These are phyloP conservation scores for Hippoglossus stenolepis DNA, from an alignment of 2,113 vertebrate species.

Conservation along the genomic window DNA sequence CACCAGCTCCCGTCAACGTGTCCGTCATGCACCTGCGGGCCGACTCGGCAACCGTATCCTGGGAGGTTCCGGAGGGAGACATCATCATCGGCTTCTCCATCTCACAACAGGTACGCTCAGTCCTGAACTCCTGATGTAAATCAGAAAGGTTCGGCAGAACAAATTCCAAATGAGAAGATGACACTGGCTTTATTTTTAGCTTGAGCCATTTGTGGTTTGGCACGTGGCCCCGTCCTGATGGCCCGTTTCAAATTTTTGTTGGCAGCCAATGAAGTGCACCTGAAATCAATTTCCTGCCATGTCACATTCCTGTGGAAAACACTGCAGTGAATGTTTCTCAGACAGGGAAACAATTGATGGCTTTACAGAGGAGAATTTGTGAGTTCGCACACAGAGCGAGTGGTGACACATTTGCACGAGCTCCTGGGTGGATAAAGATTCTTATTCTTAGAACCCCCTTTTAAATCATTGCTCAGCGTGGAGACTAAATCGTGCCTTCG, in stretches of 20 bases:
- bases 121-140: neutral
- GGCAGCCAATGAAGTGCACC: slow-evolving; percentile 12
- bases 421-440: slow-evolving; percentile 10
- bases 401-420: neutral
- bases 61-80: slow-evolving; percentile 97
- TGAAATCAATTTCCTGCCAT: slow-evolving; percentile 5
- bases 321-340: neutral
- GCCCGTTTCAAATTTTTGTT: slow-evolving; percentile 20
- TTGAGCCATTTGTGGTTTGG: slow-evolving; percentile 26
- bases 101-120: slow-evolving; percentile 91
- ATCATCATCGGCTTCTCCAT: slow-evolving; percentile 97
- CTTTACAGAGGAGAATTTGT: neutral
- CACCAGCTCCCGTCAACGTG: slow-evolving; percentile 95
- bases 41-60: slow-evolving; percentile 96
- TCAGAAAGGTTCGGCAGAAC: neutral
- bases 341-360: slow-evolving; percentile 2
- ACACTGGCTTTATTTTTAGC: neutral
- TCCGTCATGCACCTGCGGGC: slow-evolving; percentile 94
- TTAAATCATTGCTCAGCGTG: slow-evolving; percentile 23
- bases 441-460: neutral
- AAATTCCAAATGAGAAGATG: neutral
- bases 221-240: slow-evolving; percentile 11
- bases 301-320: neutral
- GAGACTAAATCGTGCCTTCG: slow-evolving; percentile 23
- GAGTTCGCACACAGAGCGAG: slow-evolving; percentile 4